phyloP scores from a whole-genome alignment of 2,113 vertebrate species.

The Mastomys natalensis region DNA sequence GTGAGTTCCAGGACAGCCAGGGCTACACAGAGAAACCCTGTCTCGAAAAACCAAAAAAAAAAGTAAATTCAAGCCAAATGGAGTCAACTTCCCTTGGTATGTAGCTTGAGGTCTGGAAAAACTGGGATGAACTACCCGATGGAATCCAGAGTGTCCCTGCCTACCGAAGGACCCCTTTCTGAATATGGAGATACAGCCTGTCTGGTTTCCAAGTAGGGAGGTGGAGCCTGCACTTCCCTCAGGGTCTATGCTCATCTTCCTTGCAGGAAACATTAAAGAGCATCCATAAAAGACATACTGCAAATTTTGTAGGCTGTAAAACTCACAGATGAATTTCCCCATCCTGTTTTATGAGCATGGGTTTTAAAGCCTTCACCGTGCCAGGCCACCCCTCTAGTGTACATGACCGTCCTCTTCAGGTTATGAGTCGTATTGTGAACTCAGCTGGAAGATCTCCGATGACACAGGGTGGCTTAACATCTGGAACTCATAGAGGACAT shows the following conservation, averaged over 20 bases:
- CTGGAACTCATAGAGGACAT: neutral
- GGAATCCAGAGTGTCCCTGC: neutral
- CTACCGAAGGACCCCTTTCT: neutral
- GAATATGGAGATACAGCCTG: rapidly evolving
- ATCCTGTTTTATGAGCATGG: neutral
- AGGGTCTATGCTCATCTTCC: neutral
- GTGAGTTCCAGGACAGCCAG: too few species aligned
- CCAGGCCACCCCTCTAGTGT: neutral
- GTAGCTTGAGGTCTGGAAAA: neutral
- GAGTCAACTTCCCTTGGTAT: neutral
- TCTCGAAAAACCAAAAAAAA: too few species aligned
- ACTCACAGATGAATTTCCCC: slow-evolving; percentile 46
- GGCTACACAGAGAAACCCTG: too few species aligned
- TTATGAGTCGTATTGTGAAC: neutral
- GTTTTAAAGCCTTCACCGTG: neutral
- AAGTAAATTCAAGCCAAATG: neutral
- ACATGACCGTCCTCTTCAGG: neutral
- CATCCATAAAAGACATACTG: neutral
- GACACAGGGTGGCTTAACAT: rapidly evolving
- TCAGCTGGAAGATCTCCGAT: neutral
- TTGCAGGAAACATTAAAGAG: slow-evolving; percentile 34
- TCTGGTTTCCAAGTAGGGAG: neutral
- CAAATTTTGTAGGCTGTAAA: slow-evolving; percentile 49
- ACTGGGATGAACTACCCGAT: neutral
- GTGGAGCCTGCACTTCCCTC: neutral